These are phyloP conservation scores for Eclectus roratus DNA, from an alignment of 2,113 vertebrate genomes.

Conservation along the genomic window DNA sequence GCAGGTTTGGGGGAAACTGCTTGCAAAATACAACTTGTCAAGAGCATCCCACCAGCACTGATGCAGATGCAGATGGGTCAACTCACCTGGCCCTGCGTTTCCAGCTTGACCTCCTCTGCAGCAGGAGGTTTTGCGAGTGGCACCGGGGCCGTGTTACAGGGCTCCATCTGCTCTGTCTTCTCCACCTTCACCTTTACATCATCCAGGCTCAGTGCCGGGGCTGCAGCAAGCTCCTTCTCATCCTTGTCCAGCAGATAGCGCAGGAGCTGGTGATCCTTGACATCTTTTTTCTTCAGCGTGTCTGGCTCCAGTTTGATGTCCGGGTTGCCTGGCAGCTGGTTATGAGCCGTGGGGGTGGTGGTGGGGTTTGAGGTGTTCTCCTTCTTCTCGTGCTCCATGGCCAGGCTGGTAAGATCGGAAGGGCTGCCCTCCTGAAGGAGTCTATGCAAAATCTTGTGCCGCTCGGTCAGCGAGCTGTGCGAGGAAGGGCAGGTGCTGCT, in stretches of 20 bases:
- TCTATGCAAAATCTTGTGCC: constrained; percentile 92
- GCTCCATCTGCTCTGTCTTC: constrained; percentile 76
- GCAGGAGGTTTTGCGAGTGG: constrained; percentile 59
- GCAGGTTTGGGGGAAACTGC: background rate
- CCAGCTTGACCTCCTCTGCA: constrained; percentile 72
- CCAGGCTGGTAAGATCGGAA: constrained; percentile 73
- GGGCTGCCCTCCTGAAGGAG: constrained; percentile 94
- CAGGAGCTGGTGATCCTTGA: constrained; percentile 92
- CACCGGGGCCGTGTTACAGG: constrained; percentile 69
- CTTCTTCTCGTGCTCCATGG: constrained; percentile 82
- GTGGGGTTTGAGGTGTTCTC: constrained; percentile 56
- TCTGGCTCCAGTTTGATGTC: constrained; percentile 71
- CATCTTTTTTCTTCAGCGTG: constrained; percentile 79
- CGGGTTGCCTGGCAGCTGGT: constrained; percentile 43
- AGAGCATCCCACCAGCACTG: background rate
- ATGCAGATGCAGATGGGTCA: no score
- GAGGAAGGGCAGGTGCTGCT: constrained; percentile 84
- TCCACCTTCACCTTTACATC: constrained; percentile 90
- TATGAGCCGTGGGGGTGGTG: constrained; percentile 32
- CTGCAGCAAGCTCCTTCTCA: constrained; percentile 85
- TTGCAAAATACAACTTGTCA: background rate
- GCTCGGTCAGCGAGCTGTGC: constrained; percentile 90
- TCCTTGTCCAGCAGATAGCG: constrained; percentile 94
- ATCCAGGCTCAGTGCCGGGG: constrained; percentile 87
- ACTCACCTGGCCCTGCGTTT: constrained; percentile 76